phyloP scores from a whole-genome alignment of 1,140 invertebrate species.

The Sitobion miscanthi region DNA sequence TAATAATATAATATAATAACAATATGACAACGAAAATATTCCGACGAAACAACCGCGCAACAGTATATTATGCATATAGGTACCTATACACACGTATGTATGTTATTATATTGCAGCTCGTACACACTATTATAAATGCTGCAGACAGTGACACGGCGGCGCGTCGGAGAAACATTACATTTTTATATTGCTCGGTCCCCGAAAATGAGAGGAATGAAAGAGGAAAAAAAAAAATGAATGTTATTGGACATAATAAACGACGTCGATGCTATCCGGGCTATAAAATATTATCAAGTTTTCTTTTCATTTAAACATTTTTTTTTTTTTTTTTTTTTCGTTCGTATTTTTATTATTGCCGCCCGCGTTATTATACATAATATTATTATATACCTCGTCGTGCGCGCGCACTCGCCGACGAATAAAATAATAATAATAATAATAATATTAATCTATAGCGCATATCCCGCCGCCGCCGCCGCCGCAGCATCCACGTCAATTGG shows the following conservation, averaged over 20 bases:
- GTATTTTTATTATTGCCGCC: conserved; percentile 7
- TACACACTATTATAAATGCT: neutral
- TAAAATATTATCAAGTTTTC: conserved; percentile 54
- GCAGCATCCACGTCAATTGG: conserved; percentile 42
- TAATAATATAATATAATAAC: neutral
- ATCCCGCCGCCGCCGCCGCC: neutral
- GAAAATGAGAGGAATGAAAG: neutral
- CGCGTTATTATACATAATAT: conserved; percentile 22
- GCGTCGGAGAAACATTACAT: neutral
- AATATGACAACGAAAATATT: conserved; percentile 18
- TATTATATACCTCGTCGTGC: neutral
- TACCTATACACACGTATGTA: neutral
- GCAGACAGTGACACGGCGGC: neutral
- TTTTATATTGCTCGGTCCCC: conserved; percentile 6
- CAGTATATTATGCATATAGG: neutral
- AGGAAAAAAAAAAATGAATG: conserved; percentile 23
- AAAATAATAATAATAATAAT: neutral
- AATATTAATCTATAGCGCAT: conserved; percentile 8
- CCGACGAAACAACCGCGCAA: neutral
- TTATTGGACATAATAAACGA: conserved; percentile 52
- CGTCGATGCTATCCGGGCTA: conserved; percentile 45
- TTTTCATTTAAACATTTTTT: neutral
- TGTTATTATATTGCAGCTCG: neutral
- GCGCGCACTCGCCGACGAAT: neutral
- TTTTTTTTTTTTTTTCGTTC: neutral